phyloP scores from a whole-genome alignment of 2,113 vertebrate genomes.

The Micromys minutus region DNA sequence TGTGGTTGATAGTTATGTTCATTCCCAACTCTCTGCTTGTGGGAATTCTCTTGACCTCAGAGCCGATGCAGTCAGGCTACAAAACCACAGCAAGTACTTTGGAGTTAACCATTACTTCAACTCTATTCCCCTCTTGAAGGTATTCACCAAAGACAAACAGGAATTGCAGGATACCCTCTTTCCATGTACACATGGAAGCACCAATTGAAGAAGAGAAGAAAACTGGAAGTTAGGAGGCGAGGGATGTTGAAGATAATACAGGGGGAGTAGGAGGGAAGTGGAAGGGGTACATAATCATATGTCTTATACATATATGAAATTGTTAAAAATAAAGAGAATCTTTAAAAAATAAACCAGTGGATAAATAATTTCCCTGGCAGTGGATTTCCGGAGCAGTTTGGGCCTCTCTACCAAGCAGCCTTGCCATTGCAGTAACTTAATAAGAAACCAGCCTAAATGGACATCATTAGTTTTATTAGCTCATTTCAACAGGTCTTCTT shows the following conservation, averaged over 20 bases:
- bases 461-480: not conserved
- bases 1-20: not conserved
- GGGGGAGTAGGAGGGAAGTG: no score
- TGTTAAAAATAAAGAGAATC: not conserved
- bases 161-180: not conserved
- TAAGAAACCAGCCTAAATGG: not conserved
- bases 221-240: no score
- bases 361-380: not conserved
- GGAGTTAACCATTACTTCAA: not conserved
- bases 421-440: not conserved
- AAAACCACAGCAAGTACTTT: slow-evolving; percentile 1
- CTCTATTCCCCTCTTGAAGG: not conserved
- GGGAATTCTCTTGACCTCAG: not conserved
- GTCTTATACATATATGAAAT: not conserved
- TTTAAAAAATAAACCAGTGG: not conserved
- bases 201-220: not conserved
- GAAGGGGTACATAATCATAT: not conserved
- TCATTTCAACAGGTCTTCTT: not conserved
- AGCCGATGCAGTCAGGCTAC: not conserved
- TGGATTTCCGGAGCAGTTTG: not conserved
- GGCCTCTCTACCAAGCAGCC: not conserved
- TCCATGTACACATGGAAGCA: not conserved
- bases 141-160: not conserved
- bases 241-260: not conserved
- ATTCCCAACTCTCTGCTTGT: not conserved